Evolutionary conservation across 1,140 invertebrate genomes (phyloP).

Genomic region (Halotydeus destructor): DNA sequence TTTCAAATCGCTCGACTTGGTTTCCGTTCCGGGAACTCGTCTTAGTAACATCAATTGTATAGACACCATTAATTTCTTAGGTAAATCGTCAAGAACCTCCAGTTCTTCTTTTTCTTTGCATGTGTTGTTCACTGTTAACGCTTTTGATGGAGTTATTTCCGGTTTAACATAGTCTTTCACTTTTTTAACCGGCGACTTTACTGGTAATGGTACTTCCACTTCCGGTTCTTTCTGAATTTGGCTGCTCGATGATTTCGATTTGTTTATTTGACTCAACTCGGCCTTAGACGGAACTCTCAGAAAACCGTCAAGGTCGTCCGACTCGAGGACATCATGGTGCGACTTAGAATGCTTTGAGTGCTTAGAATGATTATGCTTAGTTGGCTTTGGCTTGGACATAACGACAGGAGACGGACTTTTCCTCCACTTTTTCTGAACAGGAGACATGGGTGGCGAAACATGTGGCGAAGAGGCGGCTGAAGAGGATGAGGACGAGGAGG

Average conservation of each 20-base stretch:
- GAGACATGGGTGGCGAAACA: neutral
- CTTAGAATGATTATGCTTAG: too few species aligned
- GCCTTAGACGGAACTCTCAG: too few species aligned
- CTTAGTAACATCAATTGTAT: constrained; percentile 5
- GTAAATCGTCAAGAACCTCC: neutral
- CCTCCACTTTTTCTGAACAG: neutral
- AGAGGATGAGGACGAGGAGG: neutral
- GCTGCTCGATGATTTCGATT: too few species aligned
- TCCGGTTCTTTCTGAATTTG: too few species aligned
- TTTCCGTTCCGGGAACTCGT: constrained; percentile 4
- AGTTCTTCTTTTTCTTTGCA: neutral
- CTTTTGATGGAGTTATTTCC: neutral
- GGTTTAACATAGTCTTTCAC: neutral
- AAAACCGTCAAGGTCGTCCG: too few species aligned
- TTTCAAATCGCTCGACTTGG: too few species aligned
- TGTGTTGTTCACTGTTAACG: neutral
- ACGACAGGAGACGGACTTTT: too few species aligned
- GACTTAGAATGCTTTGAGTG: too few species aligned
- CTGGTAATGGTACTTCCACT: neutral
- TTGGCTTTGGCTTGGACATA: too few species aligned
- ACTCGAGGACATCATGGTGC: too few species aligned
- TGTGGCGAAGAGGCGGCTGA: neutral
- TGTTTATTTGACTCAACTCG: too few species aligned
- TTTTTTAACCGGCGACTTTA: neutral
- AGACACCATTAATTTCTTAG: constrained; percentile 6